Evolutionary conservation across 2,888 invertebrate genomes (phyloP).

Genomic region (Heliconius ethilla): DNA sequence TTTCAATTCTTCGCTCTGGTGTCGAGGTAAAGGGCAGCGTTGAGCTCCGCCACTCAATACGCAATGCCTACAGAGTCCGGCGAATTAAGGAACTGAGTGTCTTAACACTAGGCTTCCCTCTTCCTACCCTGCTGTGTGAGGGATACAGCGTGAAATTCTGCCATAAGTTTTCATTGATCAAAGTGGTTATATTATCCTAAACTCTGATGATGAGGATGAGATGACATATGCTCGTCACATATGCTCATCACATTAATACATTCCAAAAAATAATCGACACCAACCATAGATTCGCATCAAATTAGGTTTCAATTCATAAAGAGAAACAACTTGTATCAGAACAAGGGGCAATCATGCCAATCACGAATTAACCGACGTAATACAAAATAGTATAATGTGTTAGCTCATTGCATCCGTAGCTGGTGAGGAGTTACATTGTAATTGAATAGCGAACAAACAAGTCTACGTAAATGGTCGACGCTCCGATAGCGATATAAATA

Average conservation of each 20-base stretch:
- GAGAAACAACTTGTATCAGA: conserved; percentile 29
- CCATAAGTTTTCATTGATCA: neutral
- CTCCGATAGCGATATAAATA: conserved; percentile 17
- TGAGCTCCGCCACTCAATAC: too few relatives aligned
- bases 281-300: conserved; percentile 28
- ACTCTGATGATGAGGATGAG: neutral
- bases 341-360: conserved; percentile 48
- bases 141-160: too few relatives aligned
- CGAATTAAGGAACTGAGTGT: too few relatives aligned
- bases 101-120: too few relatives aligned
- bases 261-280: conserved; percentile 29
- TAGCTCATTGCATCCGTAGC: conserved; percentile 50
- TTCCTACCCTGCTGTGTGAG: too few relatives aligned
- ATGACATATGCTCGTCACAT: neutral
- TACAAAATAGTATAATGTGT: conserved; percentile 38
- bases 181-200: neutral
- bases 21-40: too few relatives aligned
- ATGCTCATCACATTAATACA: neutral
- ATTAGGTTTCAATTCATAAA: conserved; percentile 27
- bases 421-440: conserved; percentile 50
- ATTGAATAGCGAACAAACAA: conserved; percentile 45
- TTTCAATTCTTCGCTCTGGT: too few relatives aligned
- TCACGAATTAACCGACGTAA: conserved; percentile 50
- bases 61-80: too few relatives aligned
- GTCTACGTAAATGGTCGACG: conserved; percentile 23